These are phyloP conservation scores for Otocyon megalotis DNA, from an alignment of 2,113 vertebrate species.

Conservation along the genomic window DNA sequence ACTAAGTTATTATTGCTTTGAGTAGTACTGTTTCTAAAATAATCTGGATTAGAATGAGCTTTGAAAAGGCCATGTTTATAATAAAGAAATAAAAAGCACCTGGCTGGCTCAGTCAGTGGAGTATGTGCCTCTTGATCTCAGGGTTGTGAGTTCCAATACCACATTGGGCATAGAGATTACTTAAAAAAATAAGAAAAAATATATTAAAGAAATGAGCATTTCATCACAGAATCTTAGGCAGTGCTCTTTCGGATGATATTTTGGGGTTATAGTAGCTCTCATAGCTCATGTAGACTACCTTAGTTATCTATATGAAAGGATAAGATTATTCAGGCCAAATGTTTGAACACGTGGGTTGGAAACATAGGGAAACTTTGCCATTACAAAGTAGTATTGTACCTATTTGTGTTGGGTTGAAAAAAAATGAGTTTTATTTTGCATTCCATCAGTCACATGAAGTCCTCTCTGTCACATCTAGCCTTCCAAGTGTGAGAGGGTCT, in stretches of 20 bases:
- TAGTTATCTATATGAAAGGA: neutral
- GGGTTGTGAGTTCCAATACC: neutral
- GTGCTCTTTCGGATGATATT: constrained; percentile 3
- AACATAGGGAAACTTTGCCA: neutral
- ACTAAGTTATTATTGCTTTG: constrained; percentile 25
- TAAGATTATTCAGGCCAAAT: constrained; percentile 49
- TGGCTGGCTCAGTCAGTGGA: neutral
- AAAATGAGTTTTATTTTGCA: constrained; percentile 2
- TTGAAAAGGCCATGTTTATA: constrained; percentile 16
- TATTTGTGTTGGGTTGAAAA: neutral
- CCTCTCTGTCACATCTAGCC: neutral
- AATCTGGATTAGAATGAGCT: constrained; percentile 34
- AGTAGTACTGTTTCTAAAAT: constrained; percentile 33
- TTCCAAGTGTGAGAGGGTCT: neutral
- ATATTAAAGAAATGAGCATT: constrained; percentile 36
- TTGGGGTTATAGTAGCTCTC: neutral
- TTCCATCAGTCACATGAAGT: neutral
- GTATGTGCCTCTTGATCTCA: neutral
- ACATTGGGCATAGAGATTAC: neutral
- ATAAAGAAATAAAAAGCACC: neutral
- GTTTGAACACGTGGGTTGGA: neutral
- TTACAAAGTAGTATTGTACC: neutral
- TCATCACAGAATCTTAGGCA: constrained; percentile 58
- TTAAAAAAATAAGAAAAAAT: neutral
- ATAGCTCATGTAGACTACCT: neutral